Base-by-base conservation (phyloP, 2,888 invertebrate genomes). In the Buathra laborator region DNA sequence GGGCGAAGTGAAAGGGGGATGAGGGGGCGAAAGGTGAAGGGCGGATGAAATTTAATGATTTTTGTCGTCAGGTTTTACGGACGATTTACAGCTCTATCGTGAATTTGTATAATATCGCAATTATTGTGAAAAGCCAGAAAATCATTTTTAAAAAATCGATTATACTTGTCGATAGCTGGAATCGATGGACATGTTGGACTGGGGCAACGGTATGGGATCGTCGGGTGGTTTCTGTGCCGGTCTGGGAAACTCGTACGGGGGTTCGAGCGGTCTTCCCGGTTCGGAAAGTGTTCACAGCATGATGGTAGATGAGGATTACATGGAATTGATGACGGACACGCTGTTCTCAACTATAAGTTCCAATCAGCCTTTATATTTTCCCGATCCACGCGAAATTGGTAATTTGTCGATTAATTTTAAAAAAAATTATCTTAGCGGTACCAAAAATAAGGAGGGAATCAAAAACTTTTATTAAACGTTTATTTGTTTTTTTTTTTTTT, bases 361-460 rank as follows among this genome's bases (percentile, higher is more conserved):
- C 87, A 97, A 97, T 94, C 97, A 98, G 94, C 98, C 99, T 7
- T 98, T 99, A 94, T 97, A 97, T 86, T 99, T 99, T 94, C 99
- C 99, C 12, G 99, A 99, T 95, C 97, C 98, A 76, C 96, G 98
- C 94, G 99, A 99, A 95, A 98, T 99, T 90, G 97, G 99, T 99
- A 95, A 94, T 94, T 89, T 72, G 16, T 19, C 10, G 77, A 10
- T 56, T 1, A 10, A 56, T 4, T 4, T 1, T 24, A 56, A 24
- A 56, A 24, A 24, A 56, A 56, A 16, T 67, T 9, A 37, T 44
- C 24, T 0, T 70, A 24, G 24, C 24, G 24, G 3, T 24, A 24
- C 24, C 2, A 24, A 24, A 24, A 24, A 24, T 3, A 24, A 24
- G 1, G 24, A 24, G 24, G 24, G 24, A 24, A 24, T 24, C 24